phyloP scores from a whole-genome alignment of 1,140 invertebrate species.

The Ericerus pela region DNA sequence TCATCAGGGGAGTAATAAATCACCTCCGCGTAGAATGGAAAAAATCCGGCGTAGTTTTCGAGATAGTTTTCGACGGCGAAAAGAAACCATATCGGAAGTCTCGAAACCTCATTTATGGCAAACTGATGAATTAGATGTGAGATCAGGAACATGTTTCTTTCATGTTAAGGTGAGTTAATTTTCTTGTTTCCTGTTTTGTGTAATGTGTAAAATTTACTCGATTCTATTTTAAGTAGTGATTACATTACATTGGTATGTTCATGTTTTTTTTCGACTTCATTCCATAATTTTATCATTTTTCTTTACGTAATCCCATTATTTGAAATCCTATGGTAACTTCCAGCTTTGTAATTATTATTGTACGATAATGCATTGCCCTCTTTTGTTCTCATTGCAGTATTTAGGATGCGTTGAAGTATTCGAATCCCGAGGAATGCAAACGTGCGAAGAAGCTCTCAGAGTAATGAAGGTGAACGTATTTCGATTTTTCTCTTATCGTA shows the following conservation, averaged over 20 bases:
- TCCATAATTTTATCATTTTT: background rate
- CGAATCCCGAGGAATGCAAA: constrained; percentile 97
- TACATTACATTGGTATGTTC: background rate
- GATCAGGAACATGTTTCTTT: constrained; percentile 90
- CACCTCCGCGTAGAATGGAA: constrained; percentile 49
- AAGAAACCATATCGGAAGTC: constrained; percentile 61
- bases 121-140: constrained; percentile 88
- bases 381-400: constrained; percentile 48
- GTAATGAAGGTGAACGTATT: constrained; percentile 57
- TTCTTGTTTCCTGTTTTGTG: constrained; percentile 17
- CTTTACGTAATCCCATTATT: constrained; percentile 9
- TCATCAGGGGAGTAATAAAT: no score
- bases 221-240: background rate
- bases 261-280: background rate
- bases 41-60: constrained; percentile 76
- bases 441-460: constrained; percentile 97
- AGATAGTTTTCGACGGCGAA: constrained; percentile 77
- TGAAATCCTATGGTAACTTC: constrained; percentile 13
- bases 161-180: constrained; percentile 63
- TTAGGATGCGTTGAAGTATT: constrained; percentile 97
- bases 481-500: background rate
- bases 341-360: background rate
- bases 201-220: constrained; percentile 10
- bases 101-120: constrained; percentile 96
- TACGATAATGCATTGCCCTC: background rate